Conservation (phyloP, 1,140 invertebrate genomes). For the Anoplolepis gracilipes region DNA sequence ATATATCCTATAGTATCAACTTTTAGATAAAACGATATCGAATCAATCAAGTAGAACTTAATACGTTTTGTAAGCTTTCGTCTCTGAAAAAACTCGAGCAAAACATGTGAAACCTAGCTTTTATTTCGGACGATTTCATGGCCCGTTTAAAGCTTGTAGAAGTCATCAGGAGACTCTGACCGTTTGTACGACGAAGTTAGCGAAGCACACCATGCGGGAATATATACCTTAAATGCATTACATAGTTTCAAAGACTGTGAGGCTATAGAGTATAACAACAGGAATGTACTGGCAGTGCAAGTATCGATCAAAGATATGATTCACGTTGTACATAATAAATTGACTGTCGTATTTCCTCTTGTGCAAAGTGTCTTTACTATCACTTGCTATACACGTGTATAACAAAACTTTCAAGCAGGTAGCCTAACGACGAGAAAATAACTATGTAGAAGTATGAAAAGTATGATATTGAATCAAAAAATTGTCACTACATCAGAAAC, state of each 20-base stretch:
- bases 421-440: conserved; percentile 48
- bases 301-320: conserved; percentile 57
- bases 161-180: neutral
- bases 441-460: conserved; percentile 44
- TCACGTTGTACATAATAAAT: conserved; percentile 61
- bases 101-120: neutral
- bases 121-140: neutral
- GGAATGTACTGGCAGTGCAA: conserved; percentile 26
- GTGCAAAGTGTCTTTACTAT: conserved; percentile 49
- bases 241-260: conserved; percentile 51
- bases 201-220: neutral
- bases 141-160: neutral
- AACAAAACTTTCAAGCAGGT: conserved; percentile 38
- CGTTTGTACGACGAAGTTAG: conserved; percentile 5
- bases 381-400: conserved; percentile 20
- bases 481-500: conserved; percentile 42
- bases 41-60: neutral
- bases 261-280: conserved; percentile 21
- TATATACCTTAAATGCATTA: conserved; percentile 15
- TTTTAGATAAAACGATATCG: neutral
- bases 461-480: conserved; percentile 50
- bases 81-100: neutral
- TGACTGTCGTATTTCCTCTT: conserved; percentile 33
- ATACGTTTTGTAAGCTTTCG: neutral
- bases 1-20: neutral